A percentile compares a stretch with the other conserved stretches of the same genome.
Conservation (phyloP, 2,797 vertebrate species). For the Brachymystax lenok region DNA sequence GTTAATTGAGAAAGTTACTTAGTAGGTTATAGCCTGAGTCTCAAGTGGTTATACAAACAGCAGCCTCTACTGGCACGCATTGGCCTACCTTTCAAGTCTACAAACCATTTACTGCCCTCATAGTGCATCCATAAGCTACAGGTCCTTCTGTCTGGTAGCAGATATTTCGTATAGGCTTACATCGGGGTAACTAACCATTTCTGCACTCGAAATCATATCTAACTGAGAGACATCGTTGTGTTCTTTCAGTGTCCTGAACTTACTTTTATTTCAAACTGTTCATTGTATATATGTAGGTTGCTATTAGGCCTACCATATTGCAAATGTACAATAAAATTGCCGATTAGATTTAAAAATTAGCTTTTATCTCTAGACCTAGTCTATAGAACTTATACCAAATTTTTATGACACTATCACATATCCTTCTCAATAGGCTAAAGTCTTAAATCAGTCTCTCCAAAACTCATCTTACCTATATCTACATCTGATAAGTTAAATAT, state of each 20-base stretch:
- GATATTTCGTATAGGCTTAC: neutral
- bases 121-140: neutral
- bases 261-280: neutral
- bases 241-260: neutral
- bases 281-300: neutral
- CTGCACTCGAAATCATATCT: neutral
- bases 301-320: neutral
- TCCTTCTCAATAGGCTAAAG: neutral
- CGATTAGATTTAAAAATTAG: neutral
- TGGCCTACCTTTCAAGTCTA: neutral
- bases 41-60: neutral
- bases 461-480: conserved; percentile 34
- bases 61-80: conserved; percentile 2
- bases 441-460: conserved; percentile 8
- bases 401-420: neutral
- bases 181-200: neutral
- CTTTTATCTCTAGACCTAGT: neutral
- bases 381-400: neutral
- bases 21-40: neutral
- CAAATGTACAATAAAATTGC: conserved; percentile 3
- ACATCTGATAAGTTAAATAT: conserved; percentile 58
- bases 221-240: neutral
- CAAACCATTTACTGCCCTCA: neutral
- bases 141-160: neutral
- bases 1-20: too few species aligned